Evolutionary conservation across 2,888 invertebrate genomes (phyloP).

Genomic region (Epinotia nisella): DNA sequence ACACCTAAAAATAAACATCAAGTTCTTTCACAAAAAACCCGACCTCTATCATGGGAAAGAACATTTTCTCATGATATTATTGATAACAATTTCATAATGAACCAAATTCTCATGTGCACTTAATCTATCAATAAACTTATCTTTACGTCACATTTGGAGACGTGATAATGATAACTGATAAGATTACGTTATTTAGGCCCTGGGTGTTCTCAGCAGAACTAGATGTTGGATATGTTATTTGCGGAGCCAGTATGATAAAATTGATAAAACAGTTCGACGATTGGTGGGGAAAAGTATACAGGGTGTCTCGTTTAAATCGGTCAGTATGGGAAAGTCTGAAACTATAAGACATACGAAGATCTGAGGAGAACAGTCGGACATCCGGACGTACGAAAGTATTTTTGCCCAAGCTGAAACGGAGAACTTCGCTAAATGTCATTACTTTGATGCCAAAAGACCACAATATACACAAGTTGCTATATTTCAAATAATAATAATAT

Average conservation of each 20-base stretch:
- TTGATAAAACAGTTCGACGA: constrained; percentile 1
- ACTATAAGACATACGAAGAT: too few relatives aligned
- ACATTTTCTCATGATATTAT: constrained; percentile 19
- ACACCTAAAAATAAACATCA: background rate
- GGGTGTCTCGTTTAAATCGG: too few relatives aligned
- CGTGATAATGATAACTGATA: constrained; percentile 30
- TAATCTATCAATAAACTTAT: constrained; percentile 22
- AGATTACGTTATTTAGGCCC: constrained; percentile 19
- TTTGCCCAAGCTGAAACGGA: too few relatives aligned
- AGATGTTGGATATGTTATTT: background rate
- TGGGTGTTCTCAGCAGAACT: constrained; percentile 1
- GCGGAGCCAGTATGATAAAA: background rate
- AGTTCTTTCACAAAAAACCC: background rate
- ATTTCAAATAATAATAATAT: too few relatives aligned
- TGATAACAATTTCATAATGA: constrained; percentile 37
- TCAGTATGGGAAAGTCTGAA: too few relatives aligned
- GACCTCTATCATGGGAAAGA: constrained; percentile 19
- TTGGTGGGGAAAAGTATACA: too few relatives aligned
- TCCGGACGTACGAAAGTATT: too few relatives aligned
- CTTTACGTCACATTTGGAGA: constrained; percentile 26
- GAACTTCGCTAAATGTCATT: too few relatives aligned
- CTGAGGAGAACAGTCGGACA: too few relatives aligned
- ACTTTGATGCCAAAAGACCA: too few relatives aligned
- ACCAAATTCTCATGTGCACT: constrained; percentile 30
- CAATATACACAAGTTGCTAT: too few relatives aligned